These are phyloP conservation scores for Felis chaus DNA, from an alignment of 2,113 vertebrate genomes.

Conservation along the genomic window DNA sequence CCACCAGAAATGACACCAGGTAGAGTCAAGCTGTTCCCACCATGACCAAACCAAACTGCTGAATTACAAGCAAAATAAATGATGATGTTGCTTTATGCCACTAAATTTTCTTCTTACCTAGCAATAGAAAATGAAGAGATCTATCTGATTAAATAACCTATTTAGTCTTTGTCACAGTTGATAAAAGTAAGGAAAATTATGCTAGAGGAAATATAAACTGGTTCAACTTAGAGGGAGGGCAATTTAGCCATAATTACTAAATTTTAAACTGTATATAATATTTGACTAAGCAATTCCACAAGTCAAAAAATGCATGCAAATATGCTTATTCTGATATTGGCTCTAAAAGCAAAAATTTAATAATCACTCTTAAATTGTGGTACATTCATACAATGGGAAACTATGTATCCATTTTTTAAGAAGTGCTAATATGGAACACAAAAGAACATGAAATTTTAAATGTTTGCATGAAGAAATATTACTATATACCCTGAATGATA, in stretches of 20 bases:
- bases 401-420: background rate
- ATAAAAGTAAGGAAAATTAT: background rate
- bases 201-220: background rate
- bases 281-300: conserved; percentile 35
- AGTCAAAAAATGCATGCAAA: conserved; percentile 15
- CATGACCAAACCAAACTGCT: background rate
- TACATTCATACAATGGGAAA: background rate
- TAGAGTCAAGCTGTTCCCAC: background rate
- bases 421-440: conserved; percentile 24
- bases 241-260: background rate
- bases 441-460: background rate
- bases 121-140: background rate
- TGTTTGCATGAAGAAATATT: background rate
- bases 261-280: conserved; percentile 28
- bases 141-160: background rate
- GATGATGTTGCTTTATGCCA: conserved; percentile 15
- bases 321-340: background rate
- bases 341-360: conserved; percentile 30
- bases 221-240: background rate
- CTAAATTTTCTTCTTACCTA: background rate
- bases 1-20: background rate
- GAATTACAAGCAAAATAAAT: conserved; percentile 32
- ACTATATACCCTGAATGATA: background rate
- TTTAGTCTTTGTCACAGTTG: background rate
- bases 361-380: background rate